Conservation (phyloP, 2,888 invertebrate genomes). For the Crematogaster levior region DNA sequence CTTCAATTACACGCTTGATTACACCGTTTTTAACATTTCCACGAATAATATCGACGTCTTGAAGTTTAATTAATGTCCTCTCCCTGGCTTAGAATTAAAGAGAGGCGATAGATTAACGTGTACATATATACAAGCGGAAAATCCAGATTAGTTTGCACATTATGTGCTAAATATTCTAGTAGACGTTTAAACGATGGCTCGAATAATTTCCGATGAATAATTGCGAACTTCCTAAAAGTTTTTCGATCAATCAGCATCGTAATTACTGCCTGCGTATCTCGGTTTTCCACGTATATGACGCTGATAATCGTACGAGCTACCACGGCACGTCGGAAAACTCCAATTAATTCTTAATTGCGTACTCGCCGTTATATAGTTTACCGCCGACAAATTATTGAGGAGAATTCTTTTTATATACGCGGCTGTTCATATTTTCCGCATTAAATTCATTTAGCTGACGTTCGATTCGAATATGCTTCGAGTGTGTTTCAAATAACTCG, state of each 20-base stretch:
- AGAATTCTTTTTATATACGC: background rate
- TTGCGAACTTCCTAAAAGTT: slow-evolving; percentile 62
- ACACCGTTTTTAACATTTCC: background rate
- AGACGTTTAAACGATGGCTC: slow-evolving; percentile 36
- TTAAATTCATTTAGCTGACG: slow-evolving; percentile 38
- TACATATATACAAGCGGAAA: background rate
- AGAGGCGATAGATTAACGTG: background rate
- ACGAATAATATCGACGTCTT: background rate
- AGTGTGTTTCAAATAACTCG: background rate
- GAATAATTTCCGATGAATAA: slow-evolving; percentile 61
- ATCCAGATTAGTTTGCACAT: slow-evolving; percentile 26
- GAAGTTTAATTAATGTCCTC: background rate
- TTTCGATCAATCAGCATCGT: slow-evolving; percentile 72
- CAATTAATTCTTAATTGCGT: slow-evolving; percentile 69
- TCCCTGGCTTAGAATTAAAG: background rate
- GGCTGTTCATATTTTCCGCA: background rate
- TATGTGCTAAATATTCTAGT: slow-evolving; percentile 28
- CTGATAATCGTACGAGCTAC: slow-evolving; percentile 47
- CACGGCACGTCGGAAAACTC: slow-evolving; percentile 61
- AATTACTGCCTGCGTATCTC: slow-evolving; percentile 64
- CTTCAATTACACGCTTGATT: slow-evolving; percentile 9
- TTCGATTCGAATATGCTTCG: slow-evolving; percentile 4
- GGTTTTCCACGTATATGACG: slow-evolving; percentile 33
- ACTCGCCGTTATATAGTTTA: slow-evolving; percentile 33
- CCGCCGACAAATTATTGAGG: slow-evolving; percentile 49